A percentile compares a stretch with the other conserved stretches of the same genome.
These are phyloP conservation scores for Ischnura elegans DNA, from an alignment of 2,888 invertebrate species.

Conservation along the genomic window DNA sequence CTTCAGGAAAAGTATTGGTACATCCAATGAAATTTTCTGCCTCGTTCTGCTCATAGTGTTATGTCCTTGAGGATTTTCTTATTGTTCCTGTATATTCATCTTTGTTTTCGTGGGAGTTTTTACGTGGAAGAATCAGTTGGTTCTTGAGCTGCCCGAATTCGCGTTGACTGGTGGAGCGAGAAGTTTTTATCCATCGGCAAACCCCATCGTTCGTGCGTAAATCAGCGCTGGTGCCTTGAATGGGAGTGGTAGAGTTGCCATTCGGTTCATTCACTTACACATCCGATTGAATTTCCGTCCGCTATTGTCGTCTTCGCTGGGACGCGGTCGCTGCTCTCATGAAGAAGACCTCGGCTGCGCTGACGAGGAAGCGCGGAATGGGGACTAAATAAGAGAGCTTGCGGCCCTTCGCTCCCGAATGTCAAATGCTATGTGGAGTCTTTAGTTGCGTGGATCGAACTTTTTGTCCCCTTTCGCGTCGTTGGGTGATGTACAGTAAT, in stretches of 20 bases:
- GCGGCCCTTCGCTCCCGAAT: background rate
- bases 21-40: too few relatives aligned
- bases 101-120: too few relatives aligned
- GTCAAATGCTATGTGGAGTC: background rate
- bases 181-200: background rate
- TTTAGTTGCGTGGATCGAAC: background rate
- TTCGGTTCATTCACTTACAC: background rate
- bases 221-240: background rate
- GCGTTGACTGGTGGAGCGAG: background rate
- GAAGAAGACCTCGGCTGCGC: background rate
- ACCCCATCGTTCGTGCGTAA: background rate
- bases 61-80: too few relatives aligned
- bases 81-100: too few relatives aligned
- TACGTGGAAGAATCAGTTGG: background rate
- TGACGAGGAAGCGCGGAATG: background rate
- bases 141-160: background rate
- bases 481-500: background rate
- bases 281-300: slow-evolving; percentile 26
- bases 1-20: too few relatives aligned
- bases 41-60: too few relatives aligned
- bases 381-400: background rate
- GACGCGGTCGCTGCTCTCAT: background rate
- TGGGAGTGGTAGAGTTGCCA: background rate
- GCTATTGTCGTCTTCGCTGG: background rate
- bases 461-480: background rate